Evolutionary conservation across 2,797 vertebrate genomes (phyloP).

Genomic region (Mycteria americana): DNA sequence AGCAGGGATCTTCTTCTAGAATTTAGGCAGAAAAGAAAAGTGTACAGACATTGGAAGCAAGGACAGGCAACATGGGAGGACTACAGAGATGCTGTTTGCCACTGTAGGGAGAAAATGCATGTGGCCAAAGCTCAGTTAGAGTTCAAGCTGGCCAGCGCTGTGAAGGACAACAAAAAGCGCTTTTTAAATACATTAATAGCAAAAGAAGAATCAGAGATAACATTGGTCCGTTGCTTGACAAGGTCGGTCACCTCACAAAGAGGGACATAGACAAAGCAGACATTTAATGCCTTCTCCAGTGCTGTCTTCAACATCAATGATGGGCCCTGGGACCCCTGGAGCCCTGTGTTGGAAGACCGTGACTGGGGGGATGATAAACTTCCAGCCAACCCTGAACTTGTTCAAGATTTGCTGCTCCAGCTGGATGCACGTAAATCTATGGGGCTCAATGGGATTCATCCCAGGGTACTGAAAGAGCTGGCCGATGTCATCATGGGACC

Average conservation of each 20-base stretch:
- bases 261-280: neutral
- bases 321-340: too few relatives aligned
- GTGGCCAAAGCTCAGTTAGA: neutral
- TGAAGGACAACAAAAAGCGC: neutral
- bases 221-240: neutral
- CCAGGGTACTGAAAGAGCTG: neutral
- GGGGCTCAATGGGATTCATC: accelerated
- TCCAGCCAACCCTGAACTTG: neutral
- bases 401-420: neutral
- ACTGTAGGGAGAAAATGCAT: neutral
- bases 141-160: neutral
- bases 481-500: too few relatives aligned
- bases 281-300: neutral
- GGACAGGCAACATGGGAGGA: neutral
- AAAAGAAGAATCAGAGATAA: neutral
- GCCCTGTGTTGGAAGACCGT: neutral
- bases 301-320: neutral
- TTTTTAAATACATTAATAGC: neutral
- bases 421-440: neutral
- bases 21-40: neutral
- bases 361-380: neutral
- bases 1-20: neutral
- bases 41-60: neutral
- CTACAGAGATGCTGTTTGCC: neutral
- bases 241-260: neutral